Evolutionary conservation across 2,113 vertebrate genomes (phyloP).

Genomic region (Aegotheles bennettii): DNA sequence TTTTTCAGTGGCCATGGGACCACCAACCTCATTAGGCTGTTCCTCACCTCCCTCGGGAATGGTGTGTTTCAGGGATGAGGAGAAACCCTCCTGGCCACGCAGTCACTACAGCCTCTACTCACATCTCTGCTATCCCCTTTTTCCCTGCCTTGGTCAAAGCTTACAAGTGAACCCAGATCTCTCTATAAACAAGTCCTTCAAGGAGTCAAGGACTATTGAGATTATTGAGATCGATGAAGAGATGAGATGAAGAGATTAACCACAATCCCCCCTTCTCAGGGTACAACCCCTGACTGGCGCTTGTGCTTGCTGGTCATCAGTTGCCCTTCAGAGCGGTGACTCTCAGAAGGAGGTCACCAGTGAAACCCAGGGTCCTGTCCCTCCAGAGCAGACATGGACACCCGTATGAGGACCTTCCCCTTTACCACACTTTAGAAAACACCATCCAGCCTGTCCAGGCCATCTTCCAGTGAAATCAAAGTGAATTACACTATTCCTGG

Average conservation of each 20-base stretch:
- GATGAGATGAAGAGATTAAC: background rate
- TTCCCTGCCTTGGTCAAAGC: background rate
- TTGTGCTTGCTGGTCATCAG: background rate
- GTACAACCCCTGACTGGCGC: accelerated
- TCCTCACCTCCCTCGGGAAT: background rate
- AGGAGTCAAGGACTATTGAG: background rate
- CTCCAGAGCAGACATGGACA: background rate
- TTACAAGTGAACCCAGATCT: background rate
- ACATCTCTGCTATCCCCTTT: background rate
- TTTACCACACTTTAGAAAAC: background rate
- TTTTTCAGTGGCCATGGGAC: background rate
- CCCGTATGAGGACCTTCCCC: accelerated
- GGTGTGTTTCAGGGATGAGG: background rate
- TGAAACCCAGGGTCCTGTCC: background rate
- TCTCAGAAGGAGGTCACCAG: background rate
- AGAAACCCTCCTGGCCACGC: background rate
- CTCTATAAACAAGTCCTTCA: background rate
- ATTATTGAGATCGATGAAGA: too few relatives aligned
- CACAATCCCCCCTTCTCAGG: accelerated
- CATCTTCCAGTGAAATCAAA: background rate
- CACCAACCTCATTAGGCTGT: background rate
- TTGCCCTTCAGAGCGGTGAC: background rate
- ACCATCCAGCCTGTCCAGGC: accelerated
- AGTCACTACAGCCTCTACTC: background rate
- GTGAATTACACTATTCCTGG: accelerated